phyloP scores from a whole-genome alignment of 2,797 vertebrate genomes.

The Scyliorhinus canicula region DNA sequence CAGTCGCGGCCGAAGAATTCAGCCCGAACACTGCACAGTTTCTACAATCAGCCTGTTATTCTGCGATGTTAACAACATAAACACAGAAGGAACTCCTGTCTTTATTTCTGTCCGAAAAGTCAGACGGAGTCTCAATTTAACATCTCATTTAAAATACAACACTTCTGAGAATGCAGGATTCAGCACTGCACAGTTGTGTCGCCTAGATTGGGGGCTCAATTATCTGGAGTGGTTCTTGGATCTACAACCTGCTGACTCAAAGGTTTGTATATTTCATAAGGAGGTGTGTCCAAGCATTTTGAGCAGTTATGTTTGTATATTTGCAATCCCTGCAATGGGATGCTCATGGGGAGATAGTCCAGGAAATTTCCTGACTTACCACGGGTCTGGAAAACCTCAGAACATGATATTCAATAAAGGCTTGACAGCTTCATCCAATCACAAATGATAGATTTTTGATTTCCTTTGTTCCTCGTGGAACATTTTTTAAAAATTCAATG shows the following conservation, averaged over 20 bases:
- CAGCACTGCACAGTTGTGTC: neutral
- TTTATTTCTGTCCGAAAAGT: neutral
- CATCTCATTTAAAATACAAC: neutral
- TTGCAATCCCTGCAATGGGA: neutral
- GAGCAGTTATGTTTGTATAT: neutral
- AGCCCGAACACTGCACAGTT: neutral
- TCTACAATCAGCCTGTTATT: neutral
- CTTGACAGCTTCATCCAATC: neutral
- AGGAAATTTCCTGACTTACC: neutral
- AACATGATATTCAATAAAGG: neutral
- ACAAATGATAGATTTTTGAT: neutral
- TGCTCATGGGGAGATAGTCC: neutral
- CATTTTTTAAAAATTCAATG: neutral
- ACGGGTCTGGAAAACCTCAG: neutral
- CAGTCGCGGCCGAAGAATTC: too few relatives aligned
- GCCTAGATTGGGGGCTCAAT: neutral
- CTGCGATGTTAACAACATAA: neutral
- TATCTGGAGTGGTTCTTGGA: too few relatives aligned
- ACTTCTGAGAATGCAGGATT: neutral
- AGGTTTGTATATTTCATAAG: neutral
- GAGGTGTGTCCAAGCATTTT: neutral
- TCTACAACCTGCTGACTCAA: too few relatives aligned
- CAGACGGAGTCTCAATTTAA: neutral
- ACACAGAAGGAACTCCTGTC: neutral
- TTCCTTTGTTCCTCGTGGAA: neutral